These are phyloP conservation scores for Digitonthophagus gazella DNA, from an alignment of 2,888 invertebrate species.

Conservation along the genomic window DNA sequence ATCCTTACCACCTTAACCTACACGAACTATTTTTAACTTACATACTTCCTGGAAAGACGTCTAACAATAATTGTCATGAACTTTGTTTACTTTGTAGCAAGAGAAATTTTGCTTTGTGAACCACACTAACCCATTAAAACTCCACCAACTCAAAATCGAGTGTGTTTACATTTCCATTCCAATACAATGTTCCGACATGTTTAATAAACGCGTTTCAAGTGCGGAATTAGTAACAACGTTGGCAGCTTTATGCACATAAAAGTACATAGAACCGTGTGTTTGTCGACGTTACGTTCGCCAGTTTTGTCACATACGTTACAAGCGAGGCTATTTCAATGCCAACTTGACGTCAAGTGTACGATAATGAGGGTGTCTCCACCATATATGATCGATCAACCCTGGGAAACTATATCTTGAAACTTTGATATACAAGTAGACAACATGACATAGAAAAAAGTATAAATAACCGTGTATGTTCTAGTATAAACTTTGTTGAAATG, in stretches of 20 bases:
- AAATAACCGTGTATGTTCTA: too few species aligned
- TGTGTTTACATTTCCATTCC: neutral
- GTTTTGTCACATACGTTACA: neutral
- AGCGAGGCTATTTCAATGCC: neutral
- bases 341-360: neutral
- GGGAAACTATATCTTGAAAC: neutral
- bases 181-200: neutral
- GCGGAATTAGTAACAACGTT: neutral
- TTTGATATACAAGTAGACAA: too few species aligned
- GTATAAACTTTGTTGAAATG: too few species aligned
- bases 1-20: neutral
- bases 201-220: neutral
- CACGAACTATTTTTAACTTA: neutral
- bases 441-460: too few species aligned
- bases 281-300: neutral
- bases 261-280: neutral
- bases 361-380: neutral
- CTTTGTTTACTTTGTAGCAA: too few species aligned
- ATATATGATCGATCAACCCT: neutral
- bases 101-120: too few species aligned
- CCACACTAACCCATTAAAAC: neutral
- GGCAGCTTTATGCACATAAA: neutral
- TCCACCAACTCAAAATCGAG: neutral
- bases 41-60: too few species aligned
- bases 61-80: too few species aligned